These are phyloP conservation scores for Distichodus sexfasciatus DNA, from an alignment of 2,797 vertebrate species.

Conservation along the genomic window DNA sequence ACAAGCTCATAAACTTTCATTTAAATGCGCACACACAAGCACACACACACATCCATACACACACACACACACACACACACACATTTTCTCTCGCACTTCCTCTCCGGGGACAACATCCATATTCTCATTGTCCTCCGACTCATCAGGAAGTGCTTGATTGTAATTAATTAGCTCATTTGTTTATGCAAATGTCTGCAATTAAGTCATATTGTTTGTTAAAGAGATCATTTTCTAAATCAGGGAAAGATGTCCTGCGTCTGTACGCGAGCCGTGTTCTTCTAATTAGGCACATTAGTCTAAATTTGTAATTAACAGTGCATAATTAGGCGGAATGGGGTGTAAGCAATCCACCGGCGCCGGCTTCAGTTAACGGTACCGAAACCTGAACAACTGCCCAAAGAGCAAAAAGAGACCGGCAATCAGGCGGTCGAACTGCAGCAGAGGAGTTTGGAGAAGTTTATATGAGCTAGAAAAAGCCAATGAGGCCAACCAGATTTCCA, in stretches of 20 bases:
- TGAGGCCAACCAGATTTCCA: neutral
- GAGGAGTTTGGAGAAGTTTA: constrained; percentile 10
- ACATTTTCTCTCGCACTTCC: neutral
- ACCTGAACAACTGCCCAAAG: constrained; percentile 2
- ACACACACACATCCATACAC: neutral
- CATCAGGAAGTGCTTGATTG: constrained; percentile 56
- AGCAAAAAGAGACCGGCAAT: neutral
- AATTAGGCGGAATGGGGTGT: constrained; percentile 55
- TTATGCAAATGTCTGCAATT: constrained; percentile 65
- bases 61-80: constrained; percentile 11
- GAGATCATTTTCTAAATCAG: constrained; percentile 56
- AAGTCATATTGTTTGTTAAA: constrained; percentile 66
- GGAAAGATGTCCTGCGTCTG: constrained; percentile 44
- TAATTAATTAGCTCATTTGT: constrained; percentile 67
- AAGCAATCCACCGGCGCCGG: constrained; percentile 8
- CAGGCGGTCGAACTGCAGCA: neutral
- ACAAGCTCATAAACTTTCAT: constrained; percentile 52
- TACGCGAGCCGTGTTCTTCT: constrained; percentile 54
- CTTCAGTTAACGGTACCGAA: constrained; percentile 7
- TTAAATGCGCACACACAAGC: constrained; percentile 33
- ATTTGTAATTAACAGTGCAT: constrained; percentile 63
- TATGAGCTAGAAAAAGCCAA: neutral
- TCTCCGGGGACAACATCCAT: constrained; percentile 35
- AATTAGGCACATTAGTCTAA: constrained; percentile 62
- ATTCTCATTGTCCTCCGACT: constrained; percentile 55